phyloP scores from a whole-genome alignment of 2,888 invertebrate species.

The Galeopsomyia nigrocyanea region DNA sequence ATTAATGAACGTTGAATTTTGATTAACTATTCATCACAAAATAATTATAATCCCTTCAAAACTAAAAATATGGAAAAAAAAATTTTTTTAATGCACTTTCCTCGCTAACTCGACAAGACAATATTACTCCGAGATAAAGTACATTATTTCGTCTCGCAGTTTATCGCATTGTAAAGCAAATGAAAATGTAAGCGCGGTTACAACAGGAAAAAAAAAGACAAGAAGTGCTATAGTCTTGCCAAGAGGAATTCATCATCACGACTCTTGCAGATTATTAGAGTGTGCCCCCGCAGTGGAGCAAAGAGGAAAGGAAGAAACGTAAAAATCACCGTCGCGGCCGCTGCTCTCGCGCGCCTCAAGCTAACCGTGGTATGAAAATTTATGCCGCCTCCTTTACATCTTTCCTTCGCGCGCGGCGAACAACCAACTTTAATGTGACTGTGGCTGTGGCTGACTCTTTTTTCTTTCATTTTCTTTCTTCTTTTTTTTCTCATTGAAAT shows the following conservation, averaged over 20 bases:
- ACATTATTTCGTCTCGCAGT: too few species aligned
- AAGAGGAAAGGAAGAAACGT: slow-evolving; percentile 2
- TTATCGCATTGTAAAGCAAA: background rate
- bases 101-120: too few species aligned
- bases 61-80: too few species aligned
- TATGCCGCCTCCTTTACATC: slow-evolving; percentile 20
- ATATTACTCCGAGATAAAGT: too few species aligned
- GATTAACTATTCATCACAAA: too few species aligned
- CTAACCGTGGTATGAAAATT: slow-evolving; percentile 29
- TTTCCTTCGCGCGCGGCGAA: background rate
- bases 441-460: background rate
- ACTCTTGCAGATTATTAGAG: slow-evolving; percentile 25
- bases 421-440: slow-evolving; percentile 5
- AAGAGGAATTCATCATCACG: slow-evolving; percentile 32
- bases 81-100: too few species aligned
- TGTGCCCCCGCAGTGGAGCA: slow-evolving; percentile 9
- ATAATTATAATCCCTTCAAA: too few species aligned
- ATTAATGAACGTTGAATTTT: too few species aligned
- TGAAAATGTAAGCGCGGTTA: slow-evolving; percentile 24
- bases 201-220: background rate
- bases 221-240: background rate
- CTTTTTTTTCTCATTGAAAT: too few species aligned
- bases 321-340: slow-evolving; percentile 25
- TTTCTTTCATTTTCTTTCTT: background rate
- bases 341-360: background rate